Evolutionary conservation across 2,888 invertebrate genomes (phyloP).

Genomic region (Cyrtodaria siliqua): DNA sequence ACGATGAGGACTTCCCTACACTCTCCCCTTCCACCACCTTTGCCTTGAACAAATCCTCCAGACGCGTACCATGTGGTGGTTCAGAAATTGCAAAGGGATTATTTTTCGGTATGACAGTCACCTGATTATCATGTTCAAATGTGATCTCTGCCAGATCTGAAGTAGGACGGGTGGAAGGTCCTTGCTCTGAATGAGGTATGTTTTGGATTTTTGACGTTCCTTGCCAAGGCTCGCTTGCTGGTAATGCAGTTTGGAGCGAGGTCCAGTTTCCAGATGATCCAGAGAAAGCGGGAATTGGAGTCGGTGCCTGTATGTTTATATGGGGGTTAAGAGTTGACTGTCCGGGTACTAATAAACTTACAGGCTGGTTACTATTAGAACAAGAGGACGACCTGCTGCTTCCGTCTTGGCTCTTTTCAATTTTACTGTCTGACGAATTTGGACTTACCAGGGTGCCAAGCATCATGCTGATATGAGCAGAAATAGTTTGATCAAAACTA

Average conservation of each 20-base stretch:
- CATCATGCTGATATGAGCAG: constrained; percentile 42
- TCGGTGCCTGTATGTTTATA: constrained; percentile 16
- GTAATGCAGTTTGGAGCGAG: too few species aligned
- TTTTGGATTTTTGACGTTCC: too few species aligned
- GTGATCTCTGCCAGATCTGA: background rate
- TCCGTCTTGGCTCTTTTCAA: too few species aligned
- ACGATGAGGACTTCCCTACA: constrained; percentile 7
- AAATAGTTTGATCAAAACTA: constrained; percentile 52
- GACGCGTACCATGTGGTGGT: constrained; percentile 3
- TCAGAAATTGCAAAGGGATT: constrained; percentile 30
- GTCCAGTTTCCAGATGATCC: too few species aligned
- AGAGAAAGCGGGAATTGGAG: constrained; percentile 4
- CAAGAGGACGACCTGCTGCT: too few species aligned
- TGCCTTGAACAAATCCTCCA: constrained; percentile 51
- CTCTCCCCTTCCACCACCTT: constrained; percentile 5
- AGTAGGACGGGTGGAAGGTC: too few species aligned
- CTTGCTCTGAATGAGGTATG: too few species aligned
- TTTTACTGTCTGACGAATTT: constrained; percentile 1
- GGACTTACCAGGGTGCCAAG: constrained; percentile 40
- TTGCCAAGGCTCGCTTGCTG: too few species aligned
- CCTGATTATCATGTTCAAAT: constrained; percentile 48
- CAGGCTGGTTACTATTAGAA: too few species aligned
- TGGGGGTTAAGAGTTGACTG: background rate
- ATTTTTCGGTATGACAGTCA: constrained; percentile 47
- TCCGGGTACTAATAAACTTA: background rate